Conservation (phyloP, 2,113 vertebrate genomes). For the Anthoscopus minutus region DNA sequence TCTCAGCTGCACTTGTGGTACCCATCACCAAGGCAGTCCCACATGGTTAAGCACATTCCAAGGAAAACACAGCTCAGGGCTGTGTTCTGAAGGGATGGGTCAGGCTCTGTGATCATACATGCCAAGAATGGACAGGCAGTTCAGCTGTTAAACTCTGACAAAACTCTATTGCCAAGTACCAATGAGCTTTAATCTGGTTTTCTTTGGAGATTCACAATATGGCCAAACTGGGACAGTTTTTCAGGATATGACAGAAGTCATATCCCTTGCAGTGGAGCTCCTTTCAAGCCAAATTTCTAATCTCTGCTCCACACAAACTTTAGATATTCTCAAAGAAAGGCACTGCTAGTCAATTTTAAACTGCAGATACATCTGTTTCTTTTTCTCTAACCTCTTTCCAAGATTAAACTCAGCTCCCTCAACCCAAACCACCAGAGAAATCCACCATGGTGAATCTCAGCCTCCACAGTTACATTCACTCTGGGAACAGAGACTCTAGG, state of each 20-base stretch:
- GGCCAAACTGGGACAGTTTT: not conserved
- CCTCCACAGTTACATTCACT: not conserved
- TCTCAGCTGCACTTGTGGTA: not conserved
- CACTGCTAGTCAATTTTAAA: slow-evolving; percentile 14
- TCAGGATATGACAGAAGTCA: not conserved
- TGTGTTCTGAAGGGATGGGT: not conserved
- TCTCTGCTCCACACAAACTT: not conserved
- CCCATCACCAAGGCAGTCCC: not conserved
- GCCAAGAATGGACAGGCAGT: not conserved
- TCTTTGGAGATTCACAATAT: not conserved
- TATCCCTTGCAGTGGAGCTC: not conserved
- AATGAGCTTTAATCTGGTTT: not conserved
- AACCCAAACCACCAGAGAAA: not conserved
- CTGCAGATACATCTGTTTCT: slow-evolving; percentile 14
- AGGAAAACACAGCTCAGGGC: not conserved
- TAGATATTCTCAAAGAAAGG: not conserved
- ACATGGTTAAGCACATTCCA: accelerated
- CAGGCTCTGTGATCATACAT: not conserved
- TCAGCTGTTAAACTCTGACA: not conserved
- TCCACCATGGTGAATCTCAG: not conserved
- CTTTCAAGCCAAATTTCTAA: slow-evolving; percentile 29
- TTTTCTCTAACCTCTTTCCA: not conserved
- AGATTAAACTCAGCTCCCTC: not conserved
- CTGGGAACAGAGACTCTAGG: not conserved
- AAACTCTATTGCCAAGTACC: not conserved